Base-by-base conservation (phyloP, 2,113 vertebrate species). In the Lophochroa leadbeateri region DNA sequence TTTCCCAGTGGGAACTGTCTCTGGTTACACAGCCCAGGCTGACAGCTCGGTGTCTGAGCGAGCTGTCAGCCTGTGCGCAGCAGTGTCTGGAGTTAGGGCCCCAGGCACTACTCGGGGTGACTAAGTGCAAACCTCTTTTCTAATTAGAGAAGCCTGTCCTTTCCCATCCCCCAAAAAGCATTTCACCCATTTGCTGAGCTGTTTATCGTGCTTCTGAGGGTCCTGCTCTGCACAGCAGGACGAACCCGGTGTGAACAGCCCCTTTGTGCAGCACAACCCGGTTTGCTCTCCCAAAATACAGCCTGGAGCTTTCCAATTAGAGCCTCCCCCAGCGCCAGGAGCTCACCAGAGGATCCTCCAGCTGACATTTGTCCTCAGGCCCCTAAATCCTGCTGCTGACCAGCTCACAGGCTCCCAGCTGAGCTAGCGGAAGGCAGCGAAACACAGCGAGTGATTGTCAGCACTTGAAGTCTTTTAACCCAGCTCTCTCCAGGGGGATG, bases 41-140 rank as follows among this genome's bases (percentile, higher is more conserved):
- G 94, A 95, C 96, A 96, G 92, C 94, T 86, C 12, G 6, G 24
- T 84, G 89, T 96, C 91, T 88, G 94, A 92, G 76, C n/a, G 92
- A 88, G 90, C 93, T 91, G 96, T 97, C 96, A 96, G 96, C 94
- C 82, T 90, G 43, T 84, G 92, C 82, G 7, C 86, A 53, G 94
- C 94, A 35, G 82, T 20, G 95, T 95, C 96, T 96, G 95, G 93
- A 96, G 89, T 94, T 87, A 90, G 49, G 58, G 90, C 95, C 95
- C 86, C 92, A 85, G 92, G 96, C 91, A 1, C 83, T 95, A 3
- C 37, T 10, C 61, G 67, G 94, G 86, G 95, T 96, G 96, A 97
- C 91, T 95, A 92, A 96, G 84, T 86, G 92, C 93, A 95, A 90
- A 92, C 85, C 95, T 94, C 92, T 95, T 94, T 88, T 60, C 77